Evolutionary conservation across 2,797 vertebrate species (phyloP).

Genomic region (Poeciliopsis turneri): DNA sequence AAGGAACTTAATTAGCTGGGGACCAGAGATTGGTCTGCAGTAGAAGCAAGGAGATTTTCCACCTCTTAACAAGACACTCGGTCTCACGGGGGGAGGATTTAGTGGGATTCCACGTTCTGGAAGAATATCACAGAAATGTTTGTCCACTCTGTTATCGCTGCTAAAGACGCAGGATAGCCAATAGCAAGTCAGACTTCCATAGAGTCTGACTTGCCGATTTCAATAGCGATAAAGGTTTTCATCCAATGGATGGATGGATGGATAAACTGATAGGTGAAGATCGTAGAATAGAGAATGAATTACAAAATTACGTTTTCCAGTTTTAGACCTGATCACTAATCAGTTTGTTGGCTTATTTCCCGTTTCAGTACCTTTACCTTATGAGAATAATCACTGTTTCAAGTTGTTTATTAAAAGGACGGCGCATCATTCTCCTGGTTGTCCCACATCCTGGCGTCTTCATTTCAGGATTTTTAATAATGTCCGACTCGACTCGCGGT

Average conservation of each 20-base stretch:
- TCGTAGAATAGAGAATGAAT: not conserved
- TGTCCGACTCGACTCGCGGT: conserved; percentile 23
- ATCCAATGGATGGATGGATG: not conserved
- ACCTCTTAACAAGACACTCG: conserved; percentile 50
- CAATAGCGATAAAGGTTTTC: not conserved
- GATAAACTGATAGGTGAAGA: not conserved
- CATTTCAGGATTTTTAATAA: conserved; percentile 57
- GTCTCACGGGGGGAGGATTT: conserved; percentile 25
- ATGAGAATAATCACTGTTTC: conserved; percentile 12
- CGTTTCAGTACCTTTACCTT: conserved; percentile 19
- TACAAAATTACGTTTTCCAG: not conserved
- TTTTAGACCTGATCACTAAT: not conserved
- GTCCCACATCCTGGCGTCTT: conserved; percentile 12
- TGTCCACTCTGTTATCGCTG: conserved; percentile 13
- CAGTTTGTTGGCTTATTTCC: conserved; percentile 6
- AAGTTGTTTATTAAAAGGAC: conserved; percentile 16
- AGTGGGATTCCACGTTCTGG: conserved; percentile 38
- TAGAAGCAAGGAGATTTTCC: conserved; percentile 43
- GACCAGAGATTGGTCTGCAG: conserved; percentile 55
- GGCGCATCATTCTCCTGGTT: conserved; percentile 1
- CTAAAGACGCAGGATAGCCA: not conserved
- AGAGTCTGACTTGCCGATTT: not conserved
- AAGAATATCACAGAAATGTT: conserved; percentile 15
- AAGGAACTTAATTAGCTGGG: conserved; percentile 65
- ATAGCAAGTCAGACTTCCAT: not conserved